phyloP scores from a whole-genome alignment of 2,797 vertebrate genomes.

The Chlorospingus flavigularis region DNA sequence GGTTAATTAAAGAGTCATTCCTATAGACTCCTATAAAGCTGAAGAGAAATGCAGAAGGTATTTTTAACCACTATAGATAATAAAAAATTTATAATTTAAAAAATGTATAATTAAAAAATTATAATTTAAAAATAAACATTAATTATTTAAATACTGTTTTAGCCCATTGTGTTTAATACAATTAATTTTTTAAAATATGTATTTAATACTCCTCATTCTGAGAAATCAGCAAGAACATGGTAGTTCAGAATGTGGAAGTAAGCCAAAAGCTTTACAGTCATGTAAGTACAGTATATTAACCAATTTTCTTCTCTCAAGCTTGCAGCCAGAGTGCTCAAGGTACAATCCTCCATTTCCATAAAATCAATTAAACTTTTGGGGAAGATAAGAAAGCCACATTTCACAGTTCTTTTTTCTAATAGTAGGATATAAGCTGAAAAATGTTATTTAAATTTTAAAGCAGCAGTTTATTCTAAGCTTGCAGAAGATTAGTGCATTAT shows the following conservation, averaged over 20 bases:
- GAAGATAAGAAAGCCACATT: conserved; percentile 7
- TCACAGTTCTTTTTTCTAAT: not conserved
- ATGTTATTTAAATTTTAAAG: conserved; percentile 24
- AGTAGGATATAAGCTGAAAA: not conserved
- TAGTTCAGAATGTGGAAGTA: not conserved
- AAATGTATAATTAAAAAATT: not conserved
- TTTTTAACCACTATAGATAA: not conserved
- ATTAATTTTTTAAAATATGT: not conserved
- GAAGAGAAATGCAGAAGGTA: not conserved
- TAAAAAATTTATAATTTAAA: not conserved
- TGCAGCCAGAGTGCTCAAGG: not conserved
- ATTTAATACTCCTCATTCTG: not conserved
- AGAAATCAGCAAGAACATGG: not conserved
- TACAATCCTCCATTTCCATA: conserved; percentile 42
- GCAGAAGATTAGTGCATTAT: not conserved
- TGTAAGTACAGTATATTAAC: not conserved
- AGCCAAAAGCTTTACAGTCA: not conserved
- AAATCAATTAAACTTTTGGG: conserved; percentile 38
- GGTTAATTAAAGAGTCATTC: not conserved
- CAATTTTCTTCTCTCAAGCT: not conserved
- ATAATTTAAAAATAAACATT: not conserved
- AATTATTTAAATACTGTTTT: not conserved
- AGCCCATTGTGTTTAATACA: not conserved
- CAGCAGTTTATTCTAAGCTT: not conserved
- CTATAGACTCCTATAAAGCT: not conserved